Evolutionary conservation across 2,797 vertebrate species (phyloP), one percentile per base, ranked within the genome.

Genomic region (Furcifer pardalis): DNA sequence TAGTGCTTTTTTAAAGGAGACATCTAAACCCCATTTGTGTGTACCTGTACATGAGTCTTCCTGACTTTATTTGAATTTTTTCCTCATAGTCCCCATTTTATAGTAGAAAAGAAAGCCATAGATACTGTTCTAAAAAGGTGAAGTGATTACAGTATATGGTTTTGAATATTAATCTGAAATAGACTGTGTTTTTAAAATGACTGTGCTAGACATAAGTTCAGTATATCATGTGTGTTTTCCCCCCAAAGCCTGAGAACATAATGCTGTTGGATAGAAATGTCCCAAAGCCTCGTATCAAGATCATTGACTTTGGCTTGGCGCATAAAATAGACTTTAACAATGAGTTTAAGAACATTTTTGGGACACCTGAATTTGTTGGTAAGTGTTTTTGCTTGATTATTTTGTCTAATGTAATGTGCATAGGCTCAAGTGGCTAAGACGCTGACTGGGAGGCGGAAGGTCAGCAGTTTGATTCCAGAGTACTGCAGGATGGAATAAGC

Each of bases 311-410:
- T 66, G 98, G 98, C 74, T 95, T 99, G 93, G 98, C 98, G 6
- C 98, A 99, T 95, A 99, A 98, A 96, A 99, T 99, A 63, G 98
- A 99, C 91, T 99, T 98, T 85, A 97, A 98, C 93, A 99, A 98
- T 92, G 98, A 99, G 94, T 99, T 99, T 93, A 99, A 99, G 95
- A 99, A 99, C 94, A 99, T 99, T 91, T 99, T 99, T n/a, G 98
- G 98, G 87, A 99, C 98, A 0, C 98, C 98, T 1, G 98, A 99
- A 91, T 99, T 99, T 95, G 98, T 99, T 87, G 98, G 98, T 99
- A 90, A 97, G 97, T 97, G 83, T 79, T 74, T 56, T 2, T 66
- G 89, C 1, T 83, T 90, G 74, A n/a, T 90, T 90, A 73, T 49
- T 37, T 81, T 60, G 37, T n/a, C n/a, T 59, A 13, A 30, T 52